Percentiles rank a stretch among this genome's conserved stretches.
Conservation (phyloP, 1,140 invertebrate species). For the Drosophila pruinosa region DNA sequence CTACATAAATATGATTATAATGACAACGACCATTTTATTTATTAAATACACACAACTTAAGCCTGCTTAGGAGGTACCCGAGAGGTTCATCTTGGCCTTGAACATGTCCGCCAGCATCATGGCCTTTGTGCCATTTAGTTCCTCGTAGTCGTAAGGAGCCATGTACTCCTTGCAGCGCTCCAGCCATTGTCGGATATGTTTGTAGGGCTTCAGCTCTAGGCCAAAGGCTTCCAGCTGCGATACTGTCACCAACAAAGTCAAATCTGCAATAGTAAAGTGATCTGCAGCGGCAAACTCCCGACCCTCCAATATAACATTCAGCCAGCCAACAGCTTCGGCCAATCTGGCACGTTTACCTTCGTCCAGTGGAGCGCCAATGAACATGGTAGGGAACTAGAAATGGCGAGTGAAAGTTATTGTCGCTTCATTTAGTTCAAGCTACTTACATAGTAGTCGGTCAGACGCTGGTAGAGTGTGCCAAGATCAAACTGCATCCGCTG, state of each 20-base stretch:
- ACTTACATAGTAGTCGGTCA: slow-evolving; percentile 84
- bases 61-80: slow-evolving; percentile 5
- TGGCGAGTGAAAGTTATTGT: not conserved
- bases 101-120: slow-evolving; percentile 77
- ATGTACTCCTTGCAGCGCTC: slow-evolving; percentile 73
- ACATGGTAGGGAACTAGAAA: slow-evolving; percentile 83
- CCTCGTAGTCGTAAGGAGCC: slow-evolving; percentile 76
- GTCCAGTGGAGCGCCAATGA: slow-evolving; percentile 72
- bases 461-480: slow-evolving; percentile 86
- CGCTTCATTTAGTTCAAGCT: not conserved
- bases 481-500: slow-evolving; percentile 89
- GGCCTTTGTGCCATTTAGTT: slow-evolving; percentile 78
- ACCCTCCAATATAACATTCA: slow-evolving; percentile 71
- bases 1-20: not conserved
- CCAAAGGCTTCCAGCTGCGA: slow-evolving; percentile 78
- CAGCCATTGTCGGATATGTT: slow-evolving; percentile 64
- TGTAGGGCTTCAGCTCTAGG: slow-evolving; percentile 67
- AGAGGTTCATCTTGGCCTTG: slow-evolving; percentile 72
- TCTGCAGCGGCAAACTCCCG: slow-evolving; percentile 70
- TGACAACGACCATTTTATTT: slow-evolving; percentile 26
- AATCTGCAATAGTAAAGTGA: slow-evolving; percentile 86
- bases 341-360: slow-evolving; percentile 84
- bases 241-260: slow-evolving; percentile 82
- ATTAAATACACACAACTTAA: slow-evolving; percentile 43
- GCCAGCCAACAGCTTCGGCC: slow-evolving; percentile 72